Base-by-base conservation (phyloP, 2,888 invertebrate genomes). In the Dolichomitus sp. region DNA sequence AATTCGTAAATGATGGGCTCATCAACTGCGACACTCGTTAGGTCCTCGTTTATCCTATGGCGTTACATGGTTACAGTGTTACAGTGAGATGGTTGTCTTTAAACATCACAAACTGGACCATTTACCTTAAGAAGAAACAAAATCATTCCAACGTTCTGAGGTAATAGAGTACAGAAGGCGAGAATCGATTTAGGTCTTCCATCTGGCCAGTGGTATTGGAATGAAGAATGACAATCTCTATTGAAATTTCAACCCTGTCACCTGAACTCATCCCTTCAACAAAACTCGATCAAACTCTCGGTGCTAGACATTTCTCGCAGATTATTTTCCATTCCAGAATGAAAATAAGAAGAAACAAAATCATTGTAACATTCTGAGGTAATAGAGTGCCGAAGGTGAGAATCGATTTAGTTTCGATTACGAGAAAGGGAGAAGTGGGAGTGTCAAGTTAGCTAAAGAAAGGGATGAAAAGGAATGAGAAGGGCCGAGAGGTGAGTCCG, bases 351-450 rank as follows among this genome's bases (percentile, higher is more conserved):
- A 68, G 19, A 63, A 40, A 23, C 19, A 37, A n/a, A 61, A 37
- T 37, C 72, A n/a, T 73, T 23, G 61, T 63, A 61, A 72, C 23
- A 54, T 30, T 76, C 7, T 19, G 66, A 45, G 33, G 45, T 70
- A 69, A 77, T 73, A 57, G 73, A 83, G 76, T 69, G 57, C 17
- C 40, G 37, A 65, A 77, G 83, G 76, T 83, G 76, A 57, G 69
- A 80, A 83, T 83, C 83, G 83, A 80, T 80, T 83, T 80, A 69
- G 73, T 73, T 77, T 50, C 80, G 77, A 77, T 83, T 80, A 74
- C 83, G 48, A 17, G 54, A 54, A 80, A 23, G 19, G 19, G 59
- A 74, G 45, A 68, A 76, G 40, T 45, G 59, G 45, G 42, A 59
- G 61, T 72, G 45, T 73, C 61, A 68, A 66, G 48, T 70, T 37